Evolutionary conservation across 2,797 vertebrate species (phyloP).

Genomic region (Coracias cyanogaster): DNA sequence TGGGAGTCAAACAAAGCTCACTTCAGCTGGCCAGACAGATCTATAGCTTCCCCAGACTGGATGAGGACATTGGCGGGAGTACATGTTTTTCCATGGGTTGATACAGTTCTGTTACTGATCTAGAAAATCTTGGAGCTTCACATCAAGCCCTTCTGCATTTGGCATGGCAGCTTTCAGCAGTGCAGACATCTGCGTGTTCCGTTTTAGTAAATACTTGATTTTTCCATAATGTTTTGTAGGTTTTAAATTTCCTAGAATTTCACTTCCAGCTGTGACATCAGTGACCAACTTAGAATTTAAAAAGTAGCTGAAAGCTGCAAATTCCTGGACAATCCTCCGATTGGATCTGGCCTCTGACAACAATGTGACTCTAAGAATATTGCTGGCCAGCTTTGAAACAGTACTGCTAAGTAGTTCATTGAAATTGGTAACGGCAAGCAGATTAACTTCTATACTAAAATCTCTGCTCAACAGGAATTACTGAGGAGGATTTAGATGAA

Average conservation of each 20-base stretch:
- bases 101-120: not conserved
- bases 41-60: not conserved
- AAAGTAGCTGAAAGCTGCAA: not conserved
- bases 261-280: not conserved
- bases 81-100: rapidly evolving
- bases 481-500: not conserved
- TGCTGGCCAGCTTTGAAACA: not conserved
- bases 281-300: not conserved
- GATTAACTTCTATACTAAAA: not conserved
- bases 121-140: not conserved
- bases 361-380: not conserved
- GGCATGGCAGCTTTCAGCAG: not conserved
- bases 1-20: not conserved
- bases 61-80: not conserved
- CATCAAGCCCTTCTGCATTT: not conserved
- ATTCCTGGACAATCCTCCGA: not conserved
- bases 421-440: not conserved
- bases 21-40: not conserved
- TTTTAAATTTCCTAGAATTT: slow-evolving; percentile 2
- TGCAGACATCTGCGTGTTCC: not conserved
- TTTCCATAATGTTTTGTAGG: not conserved
- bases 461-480: not conserved
- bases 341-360: not conserved
- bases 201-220: not conserved
- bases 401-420: not conserved